phyloP scores from a whole-genome alignment of 1,140 invertebrate genomes.

The Drosophila gunungcola region DNA sequence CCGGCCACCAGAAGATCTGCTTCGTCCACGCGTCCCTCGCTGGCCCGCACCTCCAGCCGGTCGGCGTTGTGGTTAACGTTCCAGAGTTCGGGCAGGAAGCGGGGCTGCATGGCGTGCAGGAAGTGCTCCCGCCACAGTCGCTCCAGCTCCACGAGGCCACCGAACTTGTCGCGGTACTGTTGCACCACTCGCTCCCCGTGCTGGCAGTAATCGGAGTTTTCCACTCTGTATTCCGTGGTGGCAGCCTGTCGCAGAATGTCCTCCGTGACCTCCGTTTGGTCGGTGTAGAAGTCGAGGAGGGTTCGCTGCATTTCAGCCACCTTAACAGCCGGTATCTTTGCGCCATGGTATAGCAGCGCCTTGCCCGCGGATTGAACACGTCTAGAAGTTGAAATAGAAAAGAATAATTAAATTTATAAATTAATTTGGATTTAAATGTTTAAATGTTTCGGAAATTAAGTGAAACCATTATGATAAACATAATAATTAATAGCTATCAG shows the following conservation, averaged over 20 bases:
- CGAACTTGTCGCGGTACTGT: conserved; percentile 86
- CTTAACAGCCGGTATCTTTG: conserved; percentile 86
- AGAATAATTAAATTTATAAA: no score
- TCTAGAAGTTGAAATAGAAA: conserved; percentile 71
- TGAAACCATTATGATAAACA: not conserved
- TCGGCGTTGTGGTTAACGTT: conserved; percentile 90
- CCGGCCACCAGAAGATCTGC: conserved; percentile 85
- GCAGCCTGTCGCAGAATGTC: conserved; percentile 85
- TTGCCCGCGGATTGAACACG: conserved; percentile 89
- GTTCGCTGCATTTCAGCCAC: conserved; percentile 85
- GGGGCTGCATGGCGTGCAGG: conserved; percentile 89
- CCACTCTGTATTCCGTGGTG: conserved; percentile 82
- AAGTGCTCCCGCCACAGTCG: conserved; percentile 92
- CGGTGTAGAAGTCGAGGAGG: conserved; percentile 85
- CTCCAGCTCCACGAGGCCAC: conserved; percentile 89
- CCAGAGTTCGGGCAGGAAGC: conserved; percentile 90
- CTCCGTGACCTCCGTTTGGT: conserved; percentile 84
- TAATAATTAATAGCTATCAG: not conserved
- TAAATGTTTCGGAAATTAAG: conserved; percentile 4
- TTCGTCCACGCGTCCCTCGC: conserved; percentile 85
- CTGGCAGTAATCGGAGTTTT: conserved; percentile 86
- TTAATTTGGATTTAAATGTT: no score
- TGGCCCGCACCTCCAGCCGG: conserved; percentile 85
- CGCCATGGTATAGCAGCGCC: conserved; percentile 86
- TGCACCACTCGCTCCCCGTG: conserved; percentile 90